Percentiles rank a stretch among this genome's conserved stretches.
These are phyloP conservation scores for Panthera leo DNA, from an alignment of 2,113 vertebrate genomes.

Conservation along the genomic window DNA sequence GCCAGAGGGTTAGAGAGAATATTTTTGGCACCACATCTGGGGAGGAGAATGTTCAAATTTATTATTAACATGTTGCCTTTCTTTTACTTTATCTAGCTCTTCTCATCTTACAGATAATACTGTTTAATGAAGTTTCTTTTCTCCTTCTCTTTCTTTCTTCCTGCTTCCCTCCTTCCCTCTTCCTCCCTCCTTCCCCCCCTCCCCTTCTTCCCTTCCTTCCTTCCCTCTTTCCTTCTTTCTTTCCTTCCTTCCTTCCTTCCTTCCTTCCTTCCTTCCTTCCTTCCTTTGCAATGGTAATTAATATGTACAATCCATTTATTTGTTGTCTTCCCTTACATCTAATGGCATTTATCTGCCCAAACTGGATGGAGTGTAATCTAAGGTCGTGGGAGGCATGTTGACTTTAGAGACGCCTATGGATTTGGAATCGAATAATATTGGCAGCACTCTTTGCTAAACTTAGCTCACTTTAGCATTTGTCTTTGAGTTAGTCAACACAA, in stretches of 20 bases:
- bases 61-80: conserved; percentile 46
- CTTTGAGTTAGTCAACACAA: background rate
- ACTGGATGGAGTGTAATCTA: background rate
- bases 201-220: background rate
- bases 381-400: background rate
- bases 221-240: background rate
- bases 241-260: too few relatives aligned
- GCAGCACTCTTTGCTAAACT: background rate
- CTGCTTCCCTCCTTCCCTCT: background rate
- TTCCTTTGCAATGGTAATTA: background rate
- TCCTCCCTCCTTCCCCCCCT: background rate
- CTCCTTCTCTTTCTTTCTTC: background rate
- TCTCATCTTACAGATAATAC: background rate
- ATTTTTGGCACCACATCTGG: conserved; percentile 18
- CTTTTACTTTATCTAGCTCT: background rate
- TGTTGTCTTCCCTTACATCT: background rate
- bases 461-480: background rate
- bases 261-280: background rate
- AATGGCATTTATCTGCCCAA: background rate
- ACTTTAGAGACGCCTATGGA: background rate
- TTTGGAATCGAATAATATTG: background rate
- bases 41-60: conserved; percentile 49
- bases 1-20: conserved; percentile 4
- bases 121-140: background rate
- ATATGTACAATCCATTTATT: background rate